phyloP scores from a whole-genome alignment of 2,888 invertebrate genomes.

The Himalopsyche kuldschensis region DNA sequence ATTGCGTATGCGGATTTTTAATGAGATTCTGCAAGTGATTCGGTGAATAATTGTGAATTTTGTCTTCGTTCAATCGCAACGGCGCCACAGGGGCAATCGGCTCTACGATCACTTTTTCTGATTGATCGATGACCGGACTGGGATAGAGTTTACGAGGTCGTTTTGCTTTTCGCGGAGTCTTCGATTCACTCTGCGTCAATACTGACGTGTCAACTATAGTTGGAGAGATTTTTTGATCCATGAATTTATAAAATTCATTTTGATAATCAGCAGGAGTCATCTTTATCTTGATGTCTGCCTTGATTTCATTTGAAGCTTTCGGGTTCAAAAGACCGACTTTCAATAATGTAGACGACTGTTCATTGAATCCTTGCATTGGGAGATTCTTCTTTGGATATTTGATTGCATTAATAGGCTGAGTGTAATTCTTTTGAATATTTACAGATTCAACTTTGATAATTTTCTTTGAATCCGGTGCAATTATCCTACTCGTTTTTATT shows the following conservation, averaged over 20 bases:
- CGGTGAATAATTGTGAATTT: neutral
- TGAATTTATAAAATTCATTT: conserved; percentile 34
- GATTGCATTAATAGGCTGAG: conserved; percentile 29
- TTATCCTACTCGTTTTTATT: neutral
- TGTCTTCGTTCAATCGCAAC: conserved; percentile 4
- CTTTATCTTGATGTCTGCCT: neutral
- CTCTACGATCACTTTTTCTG: conserved; percentile 20
- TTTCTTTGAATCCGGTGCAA: neutral
- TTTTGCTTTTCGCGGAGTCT: conserved; percentile 27
- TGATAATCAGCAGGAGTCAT: conserved; percentile 13
- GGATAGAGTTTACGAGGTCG: conserved; percentile 26
- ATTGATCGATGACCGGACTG: neutral
- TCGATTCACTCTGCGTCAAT: neutral
- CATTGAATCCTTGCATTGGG: neutral
- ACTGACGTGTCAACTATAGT: neutral
- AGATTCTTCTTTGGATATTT: conserved; percentile 25
- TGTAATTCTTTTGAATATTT: neutral
- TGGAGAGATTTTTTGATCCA: neutral
- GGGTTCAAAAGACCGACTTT: neutral
- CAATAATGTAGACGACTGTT: neutral
- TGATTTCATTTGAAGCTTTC: neutral
- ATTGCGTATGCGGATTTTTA: neutral
- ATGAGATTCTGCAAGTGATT: neutral
- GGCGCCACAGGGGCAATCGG: neutral
- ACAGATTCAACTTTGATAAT: neutral